Evolutionary conservation across 2,888 invertebrate species (phyloP), one percentile per base, ranked within the genome.

Genomic region (Carabus problematicus): DNA sequence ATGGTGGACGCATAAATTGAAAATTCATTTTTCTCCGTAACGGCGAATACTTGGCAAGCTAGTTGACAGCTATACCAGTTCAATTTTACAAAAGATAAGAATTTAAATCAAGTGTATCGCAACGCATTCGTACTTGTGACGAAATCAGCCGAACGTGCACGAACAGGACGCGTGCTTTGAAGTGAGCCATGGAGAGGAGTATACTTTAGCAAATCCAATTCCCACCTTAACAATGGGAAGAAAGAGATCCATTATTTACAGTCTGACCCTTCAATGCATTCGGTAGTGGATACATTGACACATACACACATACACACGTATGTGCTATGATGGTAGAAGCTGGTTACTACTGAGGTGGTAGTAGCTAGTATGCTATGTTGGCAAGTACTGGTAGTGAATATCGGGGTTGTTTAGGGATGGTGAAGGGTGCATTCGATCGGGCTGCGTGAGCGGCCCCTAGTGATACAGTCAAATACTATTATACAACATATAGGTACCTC

Each of bases 181-280:
- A 55, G 55, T 45, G 59, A 12, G 59, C 52, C 16, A 52, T 16
- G 18, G 52, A 52, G 52, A 52, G 70, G 72, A 70, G 73, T 72
- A 73, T 73, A 72, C 74, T 72, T 73, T 74, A 75, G 73, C 74
- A 78, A 79, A 79, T 79, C 77, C 79, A 79, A 79, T 79, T 79
- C 77, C 75, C 75, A 77, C 76, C 77, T 77, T 77, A 75, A 79
- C 78, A 79, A 79, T 79, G 74, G 77, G 72, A 76, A 76, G 76
- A 76, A 78, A 76, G 76, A 78, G 77, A 78, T 77, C 77, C 78
- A 77, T 79, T 79, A 79, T 79, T 79, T 79, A 79, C 79, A 77
- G 73, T 75, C 74, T 75, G 77, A 76, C 76, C 76, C 75, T 75
- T 75, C 74, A 74, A 71, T 72, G 71, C 72, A 62, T 62, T 59